A percentile compares a stretch with the other conserved stretches of the same genome.
Conservation (phyloP, 2,113 vertebrate species). For the Syngnathus floridae region DNA sequence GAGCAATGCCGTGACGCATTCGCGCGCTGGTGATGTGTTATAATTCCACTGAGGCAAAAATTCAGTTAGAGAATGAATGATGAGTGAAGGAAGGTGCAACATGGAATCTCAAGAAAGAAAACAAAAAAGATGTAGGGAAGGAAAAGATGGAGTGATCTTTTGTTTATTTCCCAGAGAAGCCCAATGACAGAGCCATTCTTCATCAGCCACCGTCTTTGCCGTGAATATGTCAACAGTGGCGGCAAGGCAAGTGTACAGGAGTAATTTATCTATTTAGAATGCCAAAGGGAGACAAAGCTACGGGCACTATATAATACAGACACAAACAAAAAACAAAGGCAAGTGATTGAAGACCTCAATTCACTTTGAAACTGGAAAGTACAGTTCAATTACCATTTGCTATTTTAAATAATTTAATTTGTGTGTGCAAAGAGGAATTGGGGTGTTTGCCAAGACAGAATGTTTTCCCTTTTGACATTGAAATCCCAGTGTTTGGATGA, state of each 20-base stretch:
- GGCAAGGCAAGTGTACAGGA: constrained; percentile 53
- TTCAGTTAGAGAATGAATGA: constrained; percentile 45
- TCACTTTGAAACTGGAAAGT: background rate
- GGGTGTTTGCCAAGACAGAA: background rate
- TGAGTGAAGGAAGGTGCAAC: constrained; percentile 39
- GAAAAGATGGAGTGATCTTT: constrained; percentile 44
- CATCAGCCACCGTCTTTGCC: constrained; percentile 60
- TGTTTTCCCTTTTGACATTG: background rate
- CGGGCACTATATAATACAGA: constrained; percentile 5
- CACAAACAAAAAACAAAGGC: background rate
- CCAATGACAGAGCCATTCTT: constrained; percentile 57
- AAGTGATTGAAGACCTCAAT: background rate
- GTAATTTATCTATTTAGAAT: constrained; percentile 62
- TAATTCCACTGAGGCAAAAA: constrained; percentile 45
- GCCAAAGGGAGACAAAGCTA: constrained; percentile 39
- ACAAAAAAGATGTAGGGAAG: constrained; percentile 12
- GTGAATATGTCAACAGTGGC: constrained; percentile 56
- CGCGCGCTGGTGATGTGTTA: constrained; percentile 44
- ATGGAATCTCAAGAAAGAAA: constrained; percentile 32
- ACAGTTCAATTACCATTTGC: background rate
- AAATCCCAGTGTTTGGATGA: background rate
- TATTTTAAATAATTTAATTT: background rate
- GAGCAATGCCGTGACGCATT: constrained; percentile 43
- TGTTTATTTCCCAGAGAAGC: constrained; percentile 49
- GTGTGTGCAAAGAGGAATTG: background rate